A percentile compares a stretch with the other conserved stretches of the same genome.
Evolutionary conservation across 2,797 vertebrate species (phyloP).

Genomic region (Clarias pachynema): DNA sequence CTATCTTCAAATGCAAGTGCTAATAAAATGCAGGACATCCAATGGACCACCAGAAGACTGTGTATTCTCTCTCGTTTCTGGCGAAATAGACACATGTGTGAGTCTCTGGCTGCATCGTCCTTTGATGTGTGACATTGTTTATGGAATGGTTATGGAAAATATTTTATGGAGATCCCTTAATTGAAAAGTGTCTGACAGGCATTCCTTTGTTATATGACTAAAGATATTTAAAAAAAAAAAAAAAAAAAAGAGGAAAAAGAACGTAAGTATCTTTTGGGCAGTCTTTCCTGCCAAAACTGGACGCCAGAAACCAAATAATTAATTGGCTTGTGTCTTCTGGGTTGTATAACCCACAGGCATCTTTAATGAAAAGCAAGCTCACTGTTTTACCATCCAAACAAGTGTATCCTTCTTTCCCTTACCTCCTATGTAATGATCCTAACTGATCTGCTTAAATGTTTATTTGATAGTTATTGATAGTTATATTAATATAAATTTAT

Average conservation of each 20-base stretch:
- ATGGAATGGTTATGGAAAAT: slow-evolving; percentile 24
- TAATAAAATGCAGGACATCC: slow-evolving; percentile 10
- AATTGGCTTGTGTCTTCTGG: slow-evolving; percentile 37
- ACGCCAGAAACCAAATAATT: slow-evolving; percentile 43
- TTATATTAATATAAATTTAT: not conserved
- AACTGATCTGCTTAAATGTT: not conserved
- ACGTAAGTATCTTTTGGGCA: not conserved
- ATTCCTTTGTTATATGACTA: slow-evolving; percentile 4
- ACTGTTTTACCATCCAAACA: slow-evolving; percentile 35
- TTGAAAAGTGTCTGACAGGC: slow-evolving; percentile 26
- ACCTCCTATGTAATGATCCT: not conserved
- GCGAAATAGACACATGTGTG: not conserved
- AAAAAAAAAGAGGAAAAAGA: not conserved
- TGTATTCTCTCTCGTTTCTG: slow-evolving; percentile 1
- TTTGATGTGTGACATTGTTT: slow-evolving; percentile 28
- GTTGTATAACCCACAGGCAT: slow-evolving; percentile 38
- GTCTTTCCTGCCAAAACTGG: slow-evolving; percentile 27
- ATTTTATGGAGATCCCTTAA: slow-evolving; percentile 23
- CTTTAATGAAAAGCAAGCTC: slow-evolving; percentile 30
- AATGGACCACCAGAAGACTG: slow-evolving; percentile 8
- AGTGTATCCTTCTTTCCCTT: slow-evolving; percentile 28
- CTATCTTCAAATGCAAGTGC: not conserved
- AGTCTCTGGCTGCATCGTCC: not conserved
- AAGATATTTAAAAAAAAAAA: not conserved
- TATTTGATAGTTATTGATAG: not conserved